A percentile compares a stretch with the other conserved stretches of the same genome.
Conservation (phyloP, 1,140 invertebrate species). For the Drosophila equinoxialis region DNA sequence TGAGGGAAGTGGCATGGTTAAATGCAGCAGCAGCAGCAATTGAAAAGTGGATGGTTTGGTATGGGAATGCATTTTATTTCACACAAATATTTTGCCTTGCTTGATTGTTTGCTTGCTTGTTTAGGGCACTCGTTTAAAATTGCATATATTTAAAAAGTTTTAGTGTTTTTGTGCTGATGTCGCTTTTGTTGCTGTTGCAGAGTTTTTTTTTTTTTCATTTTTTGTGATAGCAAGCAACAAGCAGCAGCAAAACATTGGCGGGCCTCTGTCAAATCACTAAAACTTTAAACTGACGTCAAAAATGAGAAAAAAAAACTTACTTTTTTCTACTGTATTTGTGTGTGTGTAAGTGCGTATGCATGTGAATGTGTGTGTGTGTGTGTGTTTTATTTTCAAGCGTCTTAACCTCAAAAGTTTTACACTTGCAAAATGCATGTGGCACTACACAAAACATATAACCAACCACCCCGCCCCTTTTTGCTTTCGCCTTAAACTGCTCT, state of each 20-base stretch:
- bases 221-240: constrained; percentile 28
- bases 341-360: constrained; percentile 3
- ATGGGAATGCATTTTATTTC: constrained; percentile 21
- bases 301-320: constrained; percentile 52
- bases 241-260: constrained; percentile 1
- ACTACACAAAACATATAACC: constrained; percentile 29
- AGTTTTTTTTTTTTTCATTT: constrained; percentile 1
- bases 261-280: constrained; percentile 22
- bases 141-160: constrained; percentile 37
- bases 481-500: too few species aligned
- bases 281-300: constrained; percentile 39
- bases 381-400: constrained; percentile 70
- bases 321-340: constrained; percentile 24
- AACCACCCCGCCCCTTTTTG: constrained; percentile 10
- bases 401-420: constrained; percentile 77
- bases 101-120: constrained; percentile 46
- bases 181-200: not conserved
- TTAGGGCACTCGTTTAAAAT: constrained; percentile 45
- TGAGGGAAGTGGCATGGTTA: not conserved
- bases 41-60: too few species aligned
- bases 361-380: constrained; percentile 18
- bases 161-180: constrained; percentile 3
- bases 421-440: constrained; percentile 59
- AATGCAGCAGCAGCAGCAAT: not conserved
- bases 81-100: constrained; percentile 43